Evolutionary conservation across 2,888 invertebrate species (phyloP).

Genomic region (Prosopocoilus inquinatus): DNA sequence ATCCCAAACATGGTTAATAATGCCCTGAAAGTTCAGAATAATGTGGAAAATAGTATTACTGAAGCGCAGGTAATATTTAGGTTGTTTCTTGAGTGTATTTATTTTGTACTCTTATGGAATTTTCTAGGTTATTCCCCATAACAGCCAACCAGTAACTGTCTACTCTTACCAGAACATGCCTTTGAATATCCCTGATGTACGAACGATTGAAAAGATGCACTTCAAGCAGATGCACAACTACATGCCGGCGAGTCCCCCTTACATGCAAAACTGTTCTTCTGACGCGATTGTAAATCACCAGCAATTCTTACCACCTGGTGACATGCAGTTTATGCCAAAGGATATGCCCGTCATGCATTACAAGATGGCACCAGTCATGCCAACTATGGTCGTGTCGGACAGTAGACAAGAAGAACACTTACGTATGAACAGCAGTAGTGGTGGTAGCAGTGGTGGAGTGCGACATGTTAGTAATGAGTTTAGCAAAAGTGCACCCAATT

Average conservation of each 20-base stretch:
- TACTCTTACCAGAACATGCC: constrained; percentile 39
- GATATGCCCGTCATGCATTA: not conserved
- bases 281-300: constrained; percentile 25
- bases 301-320: not conserved
- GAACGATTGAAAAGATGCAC: constrained; percentile 55
- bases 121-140: constrained; percentile 26
- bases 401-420: not conserved
- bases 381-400: not conserved
- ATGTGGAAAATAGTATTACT: not conserved
- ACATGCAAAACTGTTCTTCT: not conserved
- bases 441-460: not conserved
- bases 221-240: constrained; percentile 44
- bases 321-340: too few species aligned
- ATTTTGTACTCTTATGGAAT: constrained; percentile 15
- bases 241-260: too few species aligned
- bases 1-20: not conserved
- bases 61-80: constrained; percentile 6
- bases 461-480: constrained; percentile 8
- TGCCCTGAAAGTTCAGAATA: constrained; percentile 2
- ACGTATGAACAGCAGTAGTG: not conserved
- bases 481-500: constrained; percentile 8
- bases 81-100: not conserved
- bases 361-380: not conserved
- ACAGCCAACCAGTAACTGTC: constrained; percentile 27
- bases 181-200: constrained; percentile 50